Percentiles rank a stretch among this genome's conserved stretches.
Evolutionary conservation across 1,140 invertebrate species (phyloP).

Genomic region (Pachyrhynchus sulphureomaculatus): DNA sequence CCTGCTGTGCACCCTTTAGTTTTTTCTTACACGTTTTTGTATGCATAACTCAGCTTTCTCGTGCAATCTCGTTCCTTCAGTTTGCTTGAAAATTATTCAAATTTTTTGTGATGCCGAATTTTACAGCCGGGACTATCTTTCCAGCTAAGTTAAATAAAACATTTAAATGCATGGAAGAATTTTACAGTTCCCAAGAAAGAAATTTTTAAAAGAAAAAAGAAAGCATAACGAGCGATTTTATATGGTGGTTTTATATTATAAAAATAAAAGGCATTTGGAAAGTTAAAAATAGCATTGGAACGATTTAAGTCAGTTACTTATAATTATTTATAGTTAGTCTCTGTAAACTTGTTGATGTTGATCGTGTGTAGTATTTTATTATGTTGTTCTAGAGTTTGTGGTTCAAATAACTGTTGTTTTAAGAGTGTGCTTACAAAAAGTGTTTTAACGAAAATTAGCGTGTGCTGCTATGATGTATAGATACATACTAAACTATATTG

Average conservation of each 20-base stretch:
- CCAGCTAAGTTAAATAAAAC: conserved; percentile 42
- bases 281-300: background rate
- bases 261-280: conserved; percentile 7
- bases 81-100: conserved; percentile 33
- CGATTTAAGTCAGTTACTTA: background rate
- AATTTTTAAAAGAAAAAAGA: conserved; percentile 13
- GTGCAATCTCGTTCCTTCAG: background rate
- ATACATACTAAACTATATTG: no score
- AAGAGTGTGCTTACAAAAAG: no score
- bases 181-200: conserved; percentile 48
- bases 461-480: no score
- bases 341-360: no score
- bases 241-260: conserved; percentile 16
- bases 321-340: no score
- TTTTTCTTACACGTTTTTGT: conserved; percentile 8
- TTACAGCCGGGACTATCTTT: conserved; percentile 9
- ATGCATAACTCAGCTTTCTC: background rate
- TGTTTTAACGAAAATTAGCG: no score
- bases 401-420: no score
- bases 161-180: conserved; percentile 52
- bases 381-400: no score
- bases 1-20: conserved; percentile 3
- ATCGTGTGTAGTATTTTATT: no score
- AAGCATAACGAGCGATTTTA: conserved; percentile 14
- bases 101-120: conserved; percentile 41